Percentiles rank a stretch among this genome's conserved stretches.
Conservation (phyloP, 2,797 vertebrate genomes). For the Caiman crocodilus region DNA sequence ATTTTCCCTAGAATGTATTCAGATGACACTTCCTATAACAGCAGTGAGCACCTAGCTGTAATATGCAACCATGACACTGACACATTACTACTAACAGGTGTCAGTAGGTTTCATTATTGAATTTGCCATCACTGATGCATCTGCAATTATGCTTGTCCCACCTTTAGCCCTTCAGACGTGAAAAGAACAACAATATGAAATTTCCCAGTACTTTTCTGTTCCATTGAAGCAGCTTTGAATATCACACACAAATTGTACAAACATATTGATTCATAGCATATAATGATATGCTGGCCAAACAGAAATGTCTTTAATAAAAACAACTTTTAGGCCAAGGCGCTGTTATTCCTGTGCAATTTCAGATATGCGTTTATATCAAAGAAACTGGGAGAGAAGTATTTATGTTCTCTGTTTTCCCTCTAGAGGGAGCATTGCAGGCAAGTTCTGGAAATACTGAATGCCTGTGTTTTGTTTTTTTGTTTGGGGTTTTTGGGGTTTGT, state of each 20-base stretch:
- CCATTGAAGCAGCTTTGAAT: background rate
- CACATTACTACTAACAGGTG: no score
- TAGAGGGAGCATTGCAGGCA: constrained; percentile 58
- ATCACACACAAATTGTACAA: background rate
- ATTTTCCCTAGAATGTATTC: no score
- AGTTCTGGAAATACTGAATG: background rate
- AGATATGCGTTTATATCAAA: background rate
- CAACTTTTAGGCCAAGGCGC: background rate
- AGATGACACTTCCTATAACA: no score
- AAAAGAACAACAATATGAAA: background rate
- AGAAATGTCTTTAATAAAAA: background rate
- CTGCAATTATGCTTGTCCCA: background rate
- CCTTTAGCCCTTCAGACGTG: background rate
- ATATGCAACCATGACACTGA: no score
- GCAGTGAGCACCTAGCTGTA: no score
- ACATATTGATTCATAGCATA: background rate
- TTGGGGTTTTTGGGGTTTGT: no score
- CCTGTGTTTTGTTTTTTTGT: background rate
- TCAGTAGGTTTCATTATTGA: background rate
- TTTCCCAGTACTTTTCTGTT: background rate
- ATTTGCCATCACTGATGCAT: background rate
- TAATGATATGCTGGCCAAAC: background rate
- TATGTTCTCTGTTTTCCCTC: constrained; percentile 31
- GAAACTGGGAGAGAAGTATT: background rate
- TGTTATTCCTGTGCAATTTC: background rate